Conservation (phyloP, 2,797 vertebrate species). For the Hydrocynus forskahlii region DNA sequence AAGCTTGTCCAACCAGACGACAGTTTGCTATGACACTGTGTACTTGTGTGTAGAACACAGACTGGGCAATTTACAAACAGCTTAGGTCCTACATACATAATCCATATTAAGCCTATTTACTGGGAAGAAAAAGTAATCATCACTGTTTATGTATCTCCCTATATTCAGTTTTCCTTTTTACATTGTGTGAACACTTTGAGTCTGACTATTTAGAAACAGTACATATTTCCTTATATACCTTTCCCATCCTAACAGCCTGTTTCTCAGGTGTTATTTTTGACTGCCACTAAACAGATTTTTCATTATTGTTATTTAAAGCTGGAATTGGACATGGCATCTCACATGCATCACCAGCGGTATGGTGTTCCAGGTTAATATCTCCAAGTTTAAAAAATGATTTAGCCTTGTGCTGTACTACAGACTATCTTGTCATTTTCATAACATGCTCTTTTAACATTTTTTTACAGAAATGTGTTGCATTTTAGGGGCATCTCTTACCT, state of each 20-base stretch:
- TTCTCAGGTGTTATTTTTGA: no score
- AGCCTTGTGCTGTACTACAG: not conserved
- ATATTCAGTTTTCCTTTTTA: no score
- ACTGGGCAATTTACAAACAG: not conserved
- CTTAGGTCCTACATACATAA: not conserved
- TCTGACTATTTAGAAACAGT: not conserved
- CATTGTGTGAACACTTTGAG: no score
- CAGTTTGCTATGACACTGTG: not conserved
- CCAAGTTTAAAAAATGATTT: not conserved
- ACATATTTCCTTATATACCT: not conserved
- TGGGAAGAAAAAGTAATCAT: no score
- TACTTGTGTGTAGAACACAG: no score
- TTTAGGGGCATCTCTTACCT: conserved; percentile 56
- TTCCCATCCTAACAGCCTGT: not conserved
- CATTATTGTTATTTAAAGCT: no score
- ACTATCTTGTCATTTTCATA: not conserved
- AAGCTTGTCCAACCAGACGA: not conserved
- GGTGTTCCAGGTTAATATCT: not conserved
- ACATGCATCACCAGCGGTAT: not conserved
- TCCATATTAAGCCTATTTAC: not conserved
- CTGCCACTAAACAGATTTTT: no score
- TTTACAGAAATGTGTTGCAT: not conserved
- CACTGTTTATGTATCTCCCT: no score
- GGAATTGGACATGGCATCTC: not conserved
- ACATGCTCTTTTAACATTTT: not conserved